A percentile compares a stretch with the other conserved stretches of the same genome.
phyloP scores from a whole-genome alignment of 2,888 invertebrate species.

The Microctonus hyperodae region DNA sequence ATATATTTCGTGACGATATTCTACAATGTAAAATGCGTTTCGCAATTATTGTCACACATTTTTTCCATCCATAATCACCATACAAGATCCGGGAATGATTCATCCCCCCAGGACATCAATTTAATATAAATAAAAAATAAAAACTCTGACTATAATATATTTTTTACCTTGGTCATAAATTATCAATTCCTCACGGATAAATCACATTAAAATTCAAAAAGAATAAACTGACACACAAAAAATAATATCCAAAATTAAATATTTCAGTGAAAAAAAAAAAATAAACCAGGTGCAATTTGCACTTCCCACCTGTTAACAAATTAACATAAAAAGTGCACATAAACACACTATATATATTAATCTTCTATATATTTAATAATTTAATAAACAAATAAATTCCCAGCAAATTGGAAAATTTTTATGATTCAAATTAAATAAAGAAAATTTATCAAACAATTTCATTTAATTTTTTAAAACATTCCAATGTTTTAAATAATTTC shows the following conservation, averaged over 20 bases:
- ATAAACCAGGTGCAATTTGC: neutral
- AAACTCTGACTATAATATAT: neutral
- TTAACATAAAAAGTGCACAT: neutral
- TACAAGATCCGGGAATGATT: constrained; percentile 6
- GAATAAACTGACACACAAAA: no score
- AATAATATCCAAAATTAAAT: no score
- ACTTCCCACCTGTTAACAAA: neutral
- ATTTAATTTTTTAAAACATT: no score
- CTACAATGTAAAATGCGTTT: neutral
- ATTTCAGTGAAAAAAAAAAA: no score
- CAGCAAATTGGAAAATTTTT: no score
- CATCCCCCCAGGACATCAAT: constrained; percentile 9
- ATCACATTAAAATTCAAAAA: no score
- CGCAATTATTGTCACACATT: neutral
- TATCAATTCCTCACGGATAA: no score
- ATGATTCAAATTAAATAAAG: no score
- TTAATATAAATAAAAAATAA: neutral
- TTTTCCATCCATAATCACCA: neutral
- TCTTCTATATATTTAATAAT: neutral
- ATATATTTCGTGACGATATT: neutral
- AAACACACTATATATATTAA: no score
- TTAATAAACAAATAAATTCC: neutral
- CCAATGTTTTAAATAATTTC: no score
- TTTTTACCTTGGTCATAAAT: neutral
- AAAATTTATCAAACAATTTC: no score